Evolutionary conservation across 2,113 vertebrate species (phyloP).

Genomic region (Elachura formosa): DNA sequence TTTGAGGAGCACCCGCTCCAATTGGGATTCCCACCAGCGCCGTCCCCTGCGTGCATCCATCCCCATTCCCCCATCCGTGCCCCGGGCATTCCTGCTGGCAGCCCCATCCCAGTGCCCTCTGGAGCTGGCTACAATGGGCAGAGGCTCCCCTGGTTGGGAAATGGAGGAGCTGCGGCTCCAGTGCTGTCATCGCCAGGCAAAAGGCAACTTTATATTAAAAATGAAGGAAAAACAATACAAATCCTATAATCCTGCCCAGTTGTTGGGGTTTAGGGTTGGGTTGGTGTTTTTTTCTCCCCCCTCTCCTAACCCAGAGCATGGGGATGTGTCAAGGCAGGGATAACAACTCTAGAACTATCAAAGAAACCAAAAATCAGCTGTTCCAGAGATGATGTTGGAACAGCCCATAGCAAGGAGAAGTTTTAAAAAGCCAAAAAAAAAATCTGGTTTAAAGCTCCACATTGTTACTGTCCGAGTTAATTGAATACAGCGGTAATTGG

Average conservation of each 20-base stretch:
- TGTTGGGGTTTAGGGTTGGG: background rate
- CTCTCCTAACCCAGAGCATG: background rate
- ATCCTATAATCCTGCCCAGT: background rate
- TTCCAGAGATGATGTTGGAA: background rate
- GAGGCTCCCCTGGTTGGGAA: background rate
- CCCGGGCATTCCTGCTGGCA: background rate
- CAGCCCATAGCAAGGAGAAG: background rate
- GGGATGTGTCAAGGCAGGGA: background rate
- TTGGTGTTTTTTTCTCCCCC: too few species aligned
- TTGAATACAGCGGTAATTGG: slow-evolving; percentile 1
- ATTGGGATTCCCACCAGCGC: background rate
- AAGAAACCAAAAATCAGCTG: background rate
- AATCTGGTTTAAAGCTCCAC: background rate
- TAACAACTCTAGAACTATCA: background rate
- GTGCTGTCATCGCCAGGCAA: background rate
- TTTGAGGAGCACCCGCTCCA: background rate
- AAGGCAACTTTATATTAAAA: background rate
- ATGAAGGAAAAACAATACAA: background rate
- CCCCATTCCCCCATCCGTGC: background rate
- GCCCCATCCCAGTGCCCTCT: background rate
- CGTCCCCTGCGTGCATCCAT: fast-evolving
- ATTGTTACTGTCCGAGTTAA: background rate
- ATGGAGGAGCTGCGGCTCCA: background rate
- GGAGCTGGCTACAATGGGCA: background rate
- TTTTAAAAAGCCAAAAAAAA: background rate